These are phyloP conservation scores for Andrena flavipes DNA, from an alignment of 2,888 invertebrate genomes.

Conservation along the genomic window DNA sequence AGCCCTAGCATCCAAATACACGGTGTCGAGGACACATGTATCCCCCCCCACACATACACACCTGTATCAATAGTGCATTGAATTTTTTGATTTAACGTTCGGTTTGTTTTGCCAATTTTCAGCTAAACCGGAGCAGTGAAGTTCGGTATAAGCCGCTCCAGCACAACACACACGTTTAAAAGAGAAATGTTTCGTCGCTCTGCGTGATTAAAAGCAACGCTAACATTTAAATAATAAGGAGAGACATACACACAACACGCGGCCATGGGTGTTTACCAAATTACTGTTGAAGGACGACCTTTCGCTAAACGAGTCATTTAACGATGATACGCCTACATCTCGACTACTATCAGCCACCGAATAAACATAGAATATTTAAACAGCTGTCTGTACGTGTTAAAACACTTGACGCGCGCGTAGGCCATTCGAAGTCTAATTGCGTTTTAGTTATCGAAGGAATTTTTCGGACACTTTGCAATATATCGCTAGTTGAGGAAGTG, in stretches of 20 bases:
- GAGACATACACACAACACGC: constrained; percentile 57
- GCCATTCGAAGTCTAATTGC: constrained; percentile 67
- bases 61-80: constrained; percentile 16
- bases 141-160: constrained; percentile 75
- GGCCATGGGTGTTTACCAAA: constrained; percentile 70
- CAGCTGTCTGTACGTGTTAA: constrained; percentile 65
- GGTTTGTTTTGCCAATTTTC: constrained; percentile 74
- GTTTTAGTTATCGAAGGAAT: constrained; percentile 73
- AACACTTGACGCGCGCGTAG: constrained; percentile 63
- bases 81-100: constrained; percentile 61
- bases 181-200: constrained; percentile 83
- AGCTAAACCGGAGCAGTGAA: constrained; percentile 83
- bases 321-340: constrained; percentile 66
- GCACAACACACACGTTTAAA: constrained; percentile 70
- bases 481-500: constrained; percentile 77
- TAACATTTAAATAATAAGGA: constrained; percentile 75
- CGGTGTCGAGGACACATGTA: constrained; percentile 5
- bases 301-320: constrained; percentile 37
- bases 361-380: constrained; percentile 60
- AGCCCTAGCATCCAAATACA: background rate
- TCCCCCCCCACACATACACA: background rate
- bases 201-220: constrained; percentile 82
- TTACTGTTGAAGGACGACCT: constrained; percentile 69
- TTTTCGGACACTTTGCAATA: constrained; percentile 77
- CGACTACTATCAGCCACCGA: constrained; percentile 45